Conservation (phyloP, 2,797 vertebrate genomes). For the Vultur gryphus region DNA sequence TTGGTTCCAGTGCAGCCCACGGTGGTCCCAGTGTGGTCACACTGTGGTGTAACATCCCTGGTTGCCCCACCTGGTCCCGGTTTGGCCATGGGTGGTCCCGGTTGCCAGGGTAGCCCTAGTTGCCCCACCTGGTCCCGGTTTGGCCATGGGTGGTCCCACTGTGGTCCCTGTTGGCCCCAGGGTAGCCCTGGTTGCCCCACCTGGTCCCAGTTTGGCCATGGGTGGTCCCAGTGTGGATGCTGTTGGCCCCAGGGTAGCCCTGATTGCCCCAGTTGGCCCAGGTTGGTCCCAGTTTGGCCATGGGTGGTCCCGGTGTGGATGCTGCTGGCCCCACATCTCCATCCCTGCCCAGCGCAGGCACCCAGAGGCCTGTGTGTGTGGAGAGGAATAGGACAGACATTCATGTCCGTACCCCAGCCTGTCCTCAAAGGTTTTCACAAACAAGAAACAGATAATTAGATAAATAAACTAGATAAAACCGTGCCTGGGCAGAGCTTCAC, state of each 20-base stretch:
- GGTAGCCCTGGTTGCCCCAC: background rate
- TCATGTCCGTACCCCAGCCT: accelerated
- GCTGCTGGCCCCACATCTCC: background rate
- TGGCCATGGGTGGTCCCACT: background rate
- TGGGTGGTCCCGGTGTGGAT: background rate
- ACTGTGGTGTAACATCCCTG: background rate
- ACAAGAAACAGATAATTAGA: background rate
- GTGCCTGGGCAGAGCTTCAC: background rate
- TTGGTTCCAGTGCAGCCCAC: background rate
- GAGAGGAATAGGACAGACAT: background rate
- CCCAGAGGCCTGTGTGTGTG: accelerated
- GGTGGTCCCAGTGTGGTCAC: background rate
- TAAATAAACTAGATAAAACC: background rate
- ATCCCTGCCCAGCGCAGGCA: background rate
- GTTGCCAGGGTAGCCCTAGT: background rate
- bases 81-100: background rate
- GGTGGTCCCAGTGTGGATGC: too few relatives aligned
- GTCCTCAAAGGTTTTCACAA: background rate
- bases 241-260: background rate
- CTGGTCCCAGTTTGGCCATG: background rate
- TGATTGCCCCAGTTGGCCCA: too few relatives aligned
- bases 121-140: background rate
- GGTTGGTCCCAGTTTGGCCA: too few relatives aligned
- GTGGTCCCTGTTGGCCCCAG: accelerated
- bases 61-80: background rate